Evolutionary conservation across 2,888 invertebrate species (phyloP).

Genomic region (Thymelicus lineola): DNA sequence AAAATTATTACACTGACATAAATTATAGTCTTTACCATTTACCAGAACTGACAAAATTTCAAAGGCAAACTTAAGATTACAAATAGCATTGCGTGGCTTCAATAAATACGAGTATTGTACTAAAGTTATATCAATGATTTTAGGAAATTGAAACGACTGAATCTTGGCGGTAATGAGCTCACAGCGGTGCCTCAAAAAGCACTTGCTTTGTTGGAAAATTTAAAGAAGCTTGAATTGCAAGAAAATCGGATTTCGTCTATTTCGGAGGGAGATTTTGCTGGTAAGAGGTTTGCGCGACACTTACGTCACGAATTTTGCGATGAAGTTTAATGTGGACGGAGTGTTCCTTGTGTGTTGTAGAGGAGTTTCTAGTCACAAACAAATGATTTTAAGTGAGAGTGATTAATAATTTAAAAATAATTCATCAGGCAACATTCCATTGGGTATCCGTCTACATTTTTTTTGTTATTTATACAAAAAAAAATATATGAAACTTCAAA

Average conservation of each 20-base stretch:
- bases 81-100: conserved; percentile 11
- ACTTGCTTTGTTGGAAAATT: conserved; percentile 90
- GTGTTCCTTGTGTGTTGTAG: too few relatives aligned
- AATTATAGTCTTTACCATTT: conserved; percentile 10
- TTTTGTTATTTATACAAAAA: too few relatives aligned
- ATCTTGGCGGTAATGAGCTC: conserved; percentile 94
- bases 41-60: background rate
- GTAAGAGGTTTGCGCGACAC: conserved; percentile 67
- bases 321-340: background rate
- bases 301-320: background rate
- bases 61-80: conserved; percentile 5
- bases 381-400: too few relatives aligned
- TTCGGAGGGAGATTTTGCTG: conserved; percentile 93
- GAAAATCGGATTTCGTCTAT: conserved; percentile 92
- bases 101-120: background rate
- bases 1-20: background rate
- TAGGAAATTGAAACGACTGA: conserved; percentile 92
- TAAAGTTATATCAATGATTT: conserved; percentile 39
- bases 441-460: too few relatives aligned
- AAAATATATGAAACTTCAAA: too few relatives aligned
- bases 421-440: background rate
- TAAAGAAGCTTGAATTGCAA: conserved; percentile 95
- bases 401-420: background rate
- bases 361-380: too few relatives aligned
- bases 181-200: conserved; percentile 91